Evolutionary conservation across 2,888 invertebrate species (phyloP).

Genomic region (Onthophagus sagittarius): DNA sequence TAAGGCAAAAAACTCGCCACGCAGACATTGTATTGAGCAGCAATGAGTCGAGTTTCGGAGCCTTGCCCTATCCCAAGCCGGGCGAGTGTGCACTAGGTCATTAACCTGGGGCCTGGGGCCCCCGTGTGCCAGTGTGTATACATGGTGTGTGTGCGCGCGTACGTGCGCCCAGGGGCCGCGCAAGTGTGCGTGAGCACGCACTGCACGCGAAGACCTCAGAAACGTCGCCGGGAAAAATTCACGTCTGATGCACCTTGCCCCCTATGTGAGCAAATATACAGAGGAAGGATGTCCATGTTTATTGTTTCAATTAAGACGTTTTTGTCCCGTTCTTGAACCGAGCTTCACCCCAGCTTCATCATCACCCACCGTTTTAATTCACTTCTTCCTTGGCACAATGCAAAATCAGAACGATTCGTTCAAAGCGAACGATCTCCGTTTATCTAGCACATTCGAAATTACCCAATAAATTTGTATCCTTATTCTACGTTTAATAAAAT

Average conservation of each 20-base stretch:
- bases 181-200: slow-evolving; percentile 22
- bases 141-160: slow-evolving; percentile 27
- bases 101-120: slow-evolving; percentile 41
- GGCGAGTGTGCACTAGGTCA: slow-evolving; percentile 43
- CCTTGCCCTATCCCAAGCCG: slow-evolving; percentile 47
- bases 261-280: slow-evolving; percentile 21
- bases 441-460: no score
- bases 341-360: no score
- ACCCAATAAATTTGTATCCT: no score
- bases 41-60: slow-evolving; percentile 32
- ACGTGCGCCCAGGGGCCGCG: neutral
- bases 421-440: no score
- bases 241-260: slow-evolving; percentile 16
- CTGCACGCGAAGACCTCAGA: slow-evolving; percentile 42
- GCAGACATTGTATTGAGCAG: slow-evolving; percentile 30
- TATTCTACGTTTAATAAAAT: no score
- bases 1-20: slow-evolving; percentile 23
- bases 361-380: no score
- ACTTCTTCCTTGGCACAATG: no score
- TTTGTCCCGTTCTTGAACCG: neutral
- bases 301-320: slow-evolving; percentile 24
- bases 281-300: slow-evolving; percentile 26
- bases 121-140: slow-evolving; percentile 35
- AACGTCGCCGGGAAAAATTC: slow-evolving; percentile 38
- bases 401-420: no score